Conservation (phyloP, 1,140 invertebrate genomes). For the Diorhabda elongata region DNA sequence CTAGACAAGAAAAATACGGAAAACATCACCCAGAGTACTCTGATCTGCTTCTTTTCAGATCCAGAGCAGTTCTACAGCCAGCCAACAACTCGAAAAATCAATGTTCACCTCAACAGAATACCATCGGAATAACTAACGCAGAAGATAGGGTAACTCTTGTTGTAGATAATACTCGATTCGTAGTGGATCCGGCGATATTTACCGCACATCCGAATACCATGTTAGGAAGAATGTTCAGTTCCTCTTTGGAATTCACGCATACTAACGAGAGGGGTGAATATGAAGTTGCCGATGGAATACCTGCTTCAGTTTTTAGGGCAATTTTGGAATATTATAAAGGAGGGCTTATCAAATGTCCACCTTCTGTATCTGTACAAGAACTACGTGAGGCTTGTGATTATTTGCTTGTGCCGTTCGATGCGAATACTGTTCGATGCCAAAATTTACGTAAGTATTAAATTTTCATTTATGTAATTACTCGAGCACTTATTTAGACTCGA, state of each 20-base stretch:
- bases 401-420: conserved; percentile 95
- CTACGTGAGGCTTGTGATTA: conserved; percentile 98
- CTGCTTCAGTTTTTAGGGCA: conserved; percentile 89
- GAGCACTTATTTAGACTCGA: no score
- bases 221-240: conserved; percentile 95
- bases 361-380: conserved; percentile 84
- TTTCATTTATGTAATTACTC: background rate
- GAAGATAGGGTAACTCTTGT: conserved; percentile 84
- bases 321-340: conserved; percentile 95
- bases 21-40: background rate
- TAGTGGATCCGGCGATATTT: conserved; percentile 87
- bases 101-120: conserved; percentile 29
- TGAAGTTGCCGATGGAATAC: conserved; percentile 97
- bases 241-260: conserved; percentile 87
- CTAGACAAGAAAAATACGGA: conserved; percentile 50
- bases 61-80: conserved; percentile 15
- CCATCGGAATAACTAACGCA: conserved; percentile 39
- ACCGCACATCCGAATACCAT: conserved; percentile 90
- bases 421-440: conserved; percentile 91
- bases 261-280: conserved; percentile 95
- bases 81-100: conserved; percentile 6
- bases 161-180: conserved; percentile 88
- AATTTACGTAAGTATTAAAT: conserved; percentile 72
- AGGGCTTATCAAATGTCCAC: conserved; percentile 83
- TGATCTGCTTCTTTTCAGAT: conserved; percentile 19